Evolutionary conservation across 2,113 vertebrate species (phyloP).

Genomic region (Zeus faber): DNA sequence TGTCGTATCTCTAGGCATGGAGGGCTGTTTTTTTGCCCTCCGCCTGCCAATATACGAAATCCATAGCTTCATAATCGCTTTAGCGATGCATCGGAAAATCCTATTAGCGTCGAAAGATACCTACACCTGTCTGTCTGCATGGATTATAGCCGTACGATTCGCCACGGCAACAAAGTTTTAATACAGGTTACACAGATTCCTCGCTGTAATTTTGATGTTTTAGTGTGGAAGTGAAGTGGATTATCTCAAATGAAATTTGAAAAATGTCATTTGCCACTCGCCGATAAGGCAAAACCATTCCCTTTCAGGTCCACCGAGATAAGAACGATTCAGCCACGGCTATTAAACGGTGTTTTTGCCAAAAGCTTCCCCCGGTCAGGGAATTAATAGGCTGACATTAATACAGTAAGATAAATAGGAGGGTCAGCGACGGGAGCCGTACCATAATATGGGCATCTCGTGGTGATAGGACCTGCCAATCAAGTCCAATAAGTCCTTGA

Average conservation of each 20-base stretch:
- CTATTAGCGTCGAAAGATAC: slow-evolving; percentile 63
- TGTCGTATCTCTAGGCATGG: background rate
- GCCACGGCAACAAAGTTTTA: slow-evolving; percentile 83
- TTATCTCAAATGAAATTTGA: slow-evolving; percentile 91
- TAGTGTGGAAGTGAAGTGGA: slow-evolving; percentile 87
- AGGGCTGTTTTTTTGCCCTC: slow-evolving; percentile 27
- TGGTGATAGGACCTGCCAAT: slow-evolving; percentile 84
- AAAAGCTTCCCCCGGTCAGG: slow-evolving; percentile 70
- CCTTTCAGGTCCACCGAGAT: slow-evolving; percentile 87
- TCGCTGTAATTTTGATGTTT: slow-evolving; percentile 90
- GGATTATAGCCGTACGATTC: slow-evolving; percentile 78
- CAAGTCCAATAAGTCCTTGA: slow-evolving; percentile 82
- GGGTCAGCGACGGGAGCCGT: slow-evolving; percentile 78
- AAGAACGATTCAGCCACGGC: slow-evolving; percentile 86
- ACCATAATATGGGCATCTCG: slow-evolving; percentile 83
- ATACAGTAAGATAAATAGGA: slow-evolving; percentile 94
- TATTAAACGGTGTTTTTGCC: slow-evolving; percentile 85
- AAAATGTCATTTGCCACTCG: slow-evolving; percentile 93
- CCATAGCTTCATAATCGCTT: slow-evolving; percentile 55
- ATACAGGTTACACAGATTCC: slow-evolving; percentile 79
- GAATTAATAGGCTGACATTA: slow-evolving; percentile 97
- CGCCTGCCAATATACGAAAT: slow-evolving; percentile 52
- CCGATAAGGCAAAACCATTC: slow-evolving; percentile 93
- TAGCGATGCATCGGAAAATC: slow-evolving; percentile 62
- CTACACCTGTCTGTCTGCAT: slow-evolving; percentile 76